phyloP scores from a whole-genome alignment of 2,888 invertebrate species.

The Metellina segmentata region DNA sequence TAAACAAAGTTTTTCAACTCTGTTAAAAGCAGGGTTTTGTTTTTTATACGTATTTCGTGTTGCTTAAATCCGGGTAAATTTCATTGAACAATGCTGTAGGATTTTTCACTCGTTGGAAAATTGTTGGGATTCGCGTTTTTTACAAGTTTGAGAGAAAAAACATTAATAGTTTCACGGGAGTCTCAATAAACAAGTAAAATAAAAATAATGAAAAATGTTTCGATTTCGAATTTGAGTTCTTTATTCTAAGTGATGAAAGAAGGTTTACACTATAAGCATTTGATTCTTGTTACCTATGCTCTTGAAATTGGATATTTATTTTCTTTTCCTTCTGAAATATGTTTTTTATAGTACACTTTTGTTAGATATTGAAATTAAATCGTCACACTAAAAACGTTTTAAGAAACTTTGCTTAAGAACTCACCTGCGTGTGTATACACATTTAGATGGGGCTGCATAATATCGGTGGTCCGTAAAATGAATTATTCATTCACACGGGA shows the following conservation, averaged over 20 bases:
- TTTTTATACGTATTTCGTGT: slow-evolving; percentile 43
- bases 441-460: too few relatives aligned
- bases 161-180: slow-evolving; percentile 32
- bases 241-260: slow-evolving; percentile 38
- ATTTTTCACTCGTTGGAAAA: slow-evolving; percentile 33
- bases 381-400: too few relatives aligned
- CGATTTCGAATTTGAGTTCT: not conserved
- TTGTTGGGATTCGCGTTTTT: slow-evolving; percentile 20
- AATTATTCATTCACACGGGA: too few relatives aligned
- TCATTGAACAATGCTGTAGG: slow-evolving; percentile 44
- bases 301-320: too few relatives aligned
- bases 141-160: slow-evolving; percentile 19
- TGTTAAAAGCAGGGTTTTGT: slow-evolving; percentile 34
- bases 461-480: too few relatives aligned
- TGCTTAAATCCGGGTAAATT: slow-evolving; percentile 65
- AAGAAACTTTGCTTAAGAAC: too few relatives aligned
- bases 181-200: slow-evolving; percentile 18
- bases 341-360: too few relatives aligned
- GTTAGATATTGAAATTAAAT: too few relatives aligned
- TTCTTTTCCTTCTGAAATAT: too few relatives aligned
- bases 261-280: not conserved
- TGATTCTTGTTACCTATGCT: too few relatives aligned
- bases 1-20: slow-evolving; percentile 54
- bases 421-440: too few relatives aligned
- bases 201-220: slow-evolving; percentile 14